phyloP scores from a whole-genome alignment of 2,797 vertebrate species.

The Channa striata region DNA sequence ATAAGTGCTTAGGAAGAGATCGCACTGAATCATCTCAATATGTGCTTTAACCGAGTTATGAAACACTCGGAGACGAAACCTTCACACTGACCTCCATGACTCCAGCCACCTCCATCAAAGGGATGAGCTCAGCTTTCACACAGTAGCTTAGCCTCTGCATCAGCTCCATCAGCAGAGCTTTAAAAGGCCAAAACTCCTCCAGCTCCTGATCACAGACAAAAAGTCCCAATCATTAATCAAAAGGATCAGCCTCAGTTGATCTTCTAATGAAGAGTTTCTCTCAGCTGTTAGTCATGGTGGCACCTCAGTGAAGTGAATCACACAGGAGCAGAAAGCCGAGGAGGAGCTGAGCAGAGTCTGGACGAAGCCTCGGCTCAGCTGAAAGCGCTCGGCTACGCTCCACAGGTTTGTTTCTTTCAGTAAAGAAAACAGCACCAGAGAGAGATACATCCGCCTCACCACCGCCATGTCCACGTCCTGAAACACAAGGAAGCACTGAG shows the following conservation, averaged over 20 bases:
- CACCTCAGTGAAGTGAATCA: conserved; percentile 96
- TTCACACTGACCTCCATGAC: conserved; percentile 89
- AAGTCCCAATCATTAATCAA: background rate
- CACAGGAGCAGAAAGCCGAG: conserved; percentile 92
- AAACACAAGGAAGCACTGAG: conserved; percentile 22
- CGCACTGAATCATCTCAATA: no score
- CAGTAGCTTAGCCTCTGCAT: conserved; percentile 92
- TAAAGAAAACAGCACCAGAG: conserved; percentile 88
- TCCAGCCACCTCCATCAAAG: conserved; percentile 96
- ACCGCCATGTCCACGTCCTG: conserved; percentile 84
- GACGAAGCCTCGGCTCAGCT: conserved; percentile 90
- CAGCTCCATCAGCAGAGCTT: conserved; percentile 89
- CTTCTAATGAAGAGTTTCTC: background rate
- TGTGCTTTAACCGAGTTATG: no score
- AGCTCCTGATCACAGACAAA: conserved; percentile 85
- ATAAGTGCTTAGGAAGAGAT: no score
- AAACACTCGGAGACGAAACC: no score
- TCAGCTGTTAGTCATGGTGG: rapidly evolving
- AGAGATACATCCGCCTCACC: conserved; percentile 89
- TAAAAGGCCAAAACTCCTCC: conserved; percentile 96
- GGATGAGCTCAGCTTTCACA: conserved; percentile 91
- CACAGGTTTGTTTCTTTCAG: conserved; percentile 92
- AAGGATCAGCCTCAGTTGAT: background rate
- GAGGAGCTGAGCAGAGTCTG: conserved; percentile 91
- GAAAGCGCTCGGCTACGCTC: conserved; percentile 90